Evolutionary conservation across 2,113 vertebrate species (phyloP).

Genomic region (Falcunculus frontatus): DNA sequence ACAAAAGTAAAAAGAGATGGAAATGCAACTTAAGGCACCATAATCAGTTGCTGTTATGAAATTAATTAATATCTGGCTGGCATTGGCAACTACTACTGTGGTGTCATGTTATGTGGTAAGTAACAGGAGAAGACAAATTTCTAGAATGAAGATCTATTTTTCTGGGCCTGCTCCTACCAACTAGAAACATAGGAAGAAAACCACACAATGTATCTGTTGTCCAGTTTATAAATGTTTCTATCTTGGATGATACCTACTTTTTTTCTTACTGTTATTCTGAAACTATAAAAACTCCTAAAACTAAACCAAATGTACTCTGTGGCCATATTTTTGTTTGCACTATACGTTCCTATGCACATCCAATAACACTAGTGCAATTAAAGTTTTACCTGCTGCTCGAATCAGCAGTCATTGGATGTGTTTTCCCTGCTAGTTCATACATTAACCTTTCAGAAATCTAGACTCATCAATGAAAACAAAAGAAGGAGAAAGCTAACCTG

Average conservation of each 20-base stretch:
- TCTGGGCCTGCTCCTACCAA: neutral
- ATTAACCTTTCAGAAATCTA: neutral
- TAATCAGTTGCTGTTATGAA: neutral
- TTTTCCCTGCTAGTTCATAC: neutral
- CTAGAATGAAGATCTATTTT: neutral
- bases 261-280: neutral
- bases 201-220: neutral
- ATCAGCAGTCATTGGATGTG: neutral
- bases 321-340: neutral
- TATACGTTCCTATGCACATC: neutral
- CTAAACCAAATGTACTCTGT: neutral
- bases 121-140: neutral
- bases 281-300: neutral
- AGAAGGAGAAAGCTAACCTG: neutral
- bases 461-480: neutral
- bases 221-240: neutral
- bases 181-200: neutral
- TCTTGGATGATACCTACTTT: neutral
- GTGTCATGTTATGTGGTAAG: neutral
- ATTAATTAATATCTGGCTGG: slow-evolving; percentile 24
- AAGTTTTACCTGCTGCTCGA: neutral
- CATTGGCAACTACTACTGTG: neutral
- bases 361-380: neutral
- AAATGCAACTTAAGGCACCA: neutral
- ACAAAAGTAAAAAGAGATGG: neutral